phyloP scores from a whole-genome alignment of 1,140 invertebrate genomes.

The Vollenhovia emeryi region DNA sequence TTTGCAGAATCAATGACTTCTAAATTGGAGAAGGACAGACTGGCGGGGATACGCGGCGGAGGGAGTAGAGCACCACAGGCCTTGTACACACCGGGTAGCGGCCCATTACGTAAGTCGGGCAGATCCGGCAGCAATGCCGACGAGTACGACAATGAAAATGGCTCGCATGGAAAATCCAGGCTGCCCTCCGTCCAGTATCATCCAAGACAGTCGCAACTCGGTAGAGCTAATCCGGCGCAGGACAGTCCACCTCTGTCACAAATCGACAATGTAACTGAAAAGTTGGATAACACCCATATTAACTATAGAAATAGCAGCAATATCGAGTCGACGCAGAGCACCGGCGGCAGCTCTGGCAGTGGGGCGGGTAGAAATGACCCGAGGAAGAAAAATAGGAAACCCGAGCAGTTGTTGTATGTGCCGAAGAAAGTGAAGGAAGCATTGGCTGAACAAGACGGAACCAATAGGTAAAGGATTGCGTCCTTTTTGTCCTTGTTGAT shows the following conservation, averaged over 20 bases:
- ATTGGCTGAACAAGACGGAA: constrained; percentile 81
- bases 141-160: constrained; percentile 83
- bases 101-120: constrained; percentile 86
- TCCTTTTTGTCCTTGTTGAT: background rate
- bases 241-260: constrained; percentile 66
- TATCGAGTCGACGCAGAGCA: constrained; percentile 73
- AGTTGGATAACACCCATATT: constrained; percentile 78
- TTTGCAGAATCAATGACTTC: constrained; percentile 57
- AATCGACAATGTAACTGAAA: constrained; percentile 76
- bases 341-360: constrained; percentile 75
- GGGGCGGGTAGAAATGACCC: constrained; percentile 76
- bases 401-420: constrained; percentile 86
- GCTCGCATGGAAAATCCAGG: constrained; percentile 77
- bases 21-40: constrained; percentile 76
- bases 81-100: constrained; percentile 88
- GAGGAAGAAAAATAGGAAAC: constrained; percentile 85
- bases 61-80: constrained; percentile 83
- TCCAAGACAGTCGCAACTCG: constrained; percentile 74
- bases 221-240: constrained; percentile 66
- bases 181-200: constrained; percentile 79
- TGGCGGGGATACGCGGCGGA: constrained; percentile 78
- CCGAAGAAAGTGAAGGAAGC: constrained; percentile 86
- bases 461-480: constrained; percentile 70
- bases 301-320: constrained; percentile 77
- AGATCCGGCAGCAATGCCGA: constrained; percentile 81